These are phyloP conservation scores for Atlantisia rogersi DNA, from an alignment of 2,113 vertebrate species.

Conservation along the genomic window DNA sequence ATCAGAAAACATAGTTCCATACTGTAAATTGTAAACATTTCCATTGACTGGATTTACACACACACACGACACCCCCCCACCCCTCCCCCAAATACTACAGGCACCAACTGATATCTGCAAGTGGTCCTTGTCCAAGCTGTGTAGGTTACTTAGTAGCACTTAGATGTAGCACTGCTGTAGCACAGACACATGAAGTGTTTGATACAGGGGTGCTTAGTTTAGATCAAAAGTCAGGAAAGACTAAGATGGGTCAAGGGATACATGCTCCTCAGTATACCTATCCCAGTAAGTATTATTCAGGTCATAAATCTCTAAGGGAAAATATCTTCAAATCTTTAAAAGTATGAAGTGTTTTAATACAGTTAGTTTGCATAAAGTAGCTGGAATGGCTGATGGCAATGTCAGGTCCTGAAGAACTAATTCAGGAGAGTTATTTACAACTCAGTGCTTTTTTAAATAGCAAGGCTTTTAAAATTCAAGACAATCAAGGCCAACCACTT, in stretches of 20 bases:
- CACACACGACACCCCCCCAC: background rate
- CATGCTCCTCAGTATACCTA: background rate
- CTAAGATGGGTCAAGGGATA: background rate
- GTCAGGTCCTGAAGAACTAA: background rate
- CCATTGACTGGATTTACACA: background rate
- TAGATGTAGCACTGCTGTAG: background rate
- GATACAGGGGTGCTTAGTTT: background rate
- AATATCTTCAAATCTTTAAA: background rate
- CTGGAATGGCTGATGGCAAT: background rate
- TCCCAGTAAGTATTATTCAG: background rate
- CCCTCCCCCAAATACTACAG: background rate
- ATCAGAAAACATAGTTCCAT: constrained; percentile 3
- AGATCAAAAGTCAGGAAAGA: background rate
- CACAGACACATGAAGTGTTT: background rate
- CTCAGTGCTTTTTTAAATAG: background rate
- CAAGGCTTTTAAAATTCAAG: background rate
- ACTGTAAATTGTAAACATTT: background rate
- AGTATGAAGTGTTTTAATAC: background rate
- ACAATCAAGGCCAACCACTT: background rate
- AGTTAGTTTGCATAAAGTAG: background rate
- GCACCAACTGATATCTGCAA: background rate
- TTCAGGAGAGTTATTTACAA: background rate
- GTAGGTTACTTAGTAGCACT: background rate
- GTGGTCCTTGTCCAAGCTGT: background rate
- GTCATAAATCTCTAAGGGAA: background rate